A percentile compares a stretch with the other conserved stretches of the same genome.
Evolutionary conservation across 2,113 vertebrate species (phyloP).

Genomic region (Felis chaus): DNA sequence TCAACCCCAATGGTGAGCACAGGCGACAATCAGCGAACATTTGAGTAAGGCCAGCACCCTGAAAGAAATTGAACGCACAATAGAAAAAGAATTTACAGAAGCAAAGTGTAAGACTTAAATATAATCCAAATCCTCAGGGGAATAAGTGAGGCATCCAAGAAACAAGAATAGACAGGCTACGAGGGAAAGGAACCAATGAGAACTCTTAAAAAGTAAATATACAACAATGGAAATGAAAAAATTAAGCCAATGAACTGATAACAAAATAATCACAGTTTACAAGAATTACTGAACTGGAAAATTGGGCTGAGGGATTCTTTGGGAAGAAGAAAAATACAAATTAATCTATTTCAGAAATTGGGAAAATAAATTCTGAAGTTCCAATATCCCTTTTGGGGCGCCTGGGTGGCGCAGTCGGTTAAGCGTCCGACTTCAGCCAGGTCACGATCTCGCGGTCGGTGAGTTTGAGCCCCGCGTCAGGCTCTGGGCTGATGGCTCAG

Average conservation of each 20-base stretch:
- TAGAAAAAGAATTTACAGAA: background rate
- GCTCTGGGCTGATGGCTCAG: too few relatives aligned
- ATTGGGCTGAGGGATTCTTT: background rate
- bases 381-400: background rate
- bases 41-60: background rate
- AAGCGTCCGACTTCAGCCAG: too few relatives aligned
- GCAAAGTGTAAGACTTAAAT: background rate
- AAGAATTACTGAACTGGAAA: background rate
- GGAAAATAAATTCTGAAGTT: background rate
- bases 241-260: background rate
- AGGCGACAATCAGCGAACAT: background rate
- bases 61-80: background rate
- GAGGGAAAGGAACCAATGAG: background rate
- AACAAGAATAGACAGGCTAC: background rate
- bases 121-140: background rate
- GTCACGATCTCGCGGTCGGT: too few relatives aligned
- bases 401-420: too few relatives aligned
- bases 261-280: conserved; percentile 20
- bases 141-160: background rate
- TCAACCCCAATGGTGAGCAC: background rate
- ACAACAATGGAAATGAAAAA: background rate
- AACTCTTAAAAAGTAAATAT: background rate
- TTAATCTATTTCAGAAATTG: background rate
- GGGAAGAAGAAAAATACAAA: background rate
- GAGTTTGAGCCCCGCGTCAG: too few relatives aligned